Evolutionary conservation across 2,113 vertebrate genomes (phyloP).

Genomic region (Dipodomys spectabilis): DNA sequence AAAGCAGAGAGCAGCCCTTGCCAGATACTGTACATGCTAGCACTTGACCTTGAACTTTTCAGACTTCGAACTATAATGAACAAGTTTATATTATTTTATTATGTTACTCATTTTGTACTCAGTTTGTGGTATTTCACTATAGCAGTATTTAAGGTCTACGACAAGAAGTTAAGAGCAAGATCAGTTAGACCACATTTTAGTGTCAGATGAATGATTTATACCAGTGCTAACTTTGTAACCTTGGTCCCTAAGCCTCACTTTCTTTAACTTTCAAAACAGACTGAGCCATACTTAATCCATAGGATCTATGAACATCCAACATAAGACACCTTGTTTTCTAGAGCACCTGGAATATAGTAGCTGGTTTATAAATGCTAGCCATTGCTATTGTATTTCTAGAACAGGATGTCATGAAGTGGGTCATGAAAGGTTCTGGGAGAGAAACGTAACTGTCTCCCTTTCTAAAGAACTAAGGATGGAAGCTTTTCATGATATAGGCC

Average conservation of each 20-base stretch:
- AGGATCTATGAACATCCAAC: neutral
- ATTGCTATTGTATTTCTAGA: neutral
- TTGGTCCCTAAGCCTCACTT: neutral
- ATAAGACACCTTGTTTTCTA: neutral
- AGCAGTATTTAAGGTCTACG: neutral
- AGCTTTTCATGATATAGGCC: neutral
- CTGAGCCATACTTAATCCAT: neutral
- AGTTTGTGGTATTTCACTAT: neutral
- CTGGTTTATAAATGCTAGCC: neutral
- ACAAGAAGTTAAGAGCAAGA: slow-evolving; percentile 10
- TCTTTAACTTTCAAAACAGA: slow-evolving; percentile 15
- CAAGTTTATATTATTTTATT: neutral
- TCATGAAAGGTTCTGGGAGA: neutral
- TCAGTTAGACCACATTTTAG: neutral
- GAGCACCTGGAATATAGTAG: neutral
- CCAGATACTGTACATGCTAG: neutral
- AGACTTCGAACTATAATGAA: neutral
- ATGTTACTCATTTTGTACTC: neutral
- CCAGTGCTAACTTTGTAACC: neutral
- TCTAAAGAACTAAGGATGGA: neutral
- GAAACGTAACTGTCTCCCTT: neutral
- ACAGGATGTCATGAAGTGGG: neutral
- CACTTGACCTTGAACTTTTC: neutral
- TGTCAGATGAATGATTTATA: neutral
- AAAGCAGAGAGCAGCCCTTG: neutral